Evolutionary conservation across 2,888 invertebrate species (phyloP).

Genomic region (Acanthopleura granulata): DNA sequence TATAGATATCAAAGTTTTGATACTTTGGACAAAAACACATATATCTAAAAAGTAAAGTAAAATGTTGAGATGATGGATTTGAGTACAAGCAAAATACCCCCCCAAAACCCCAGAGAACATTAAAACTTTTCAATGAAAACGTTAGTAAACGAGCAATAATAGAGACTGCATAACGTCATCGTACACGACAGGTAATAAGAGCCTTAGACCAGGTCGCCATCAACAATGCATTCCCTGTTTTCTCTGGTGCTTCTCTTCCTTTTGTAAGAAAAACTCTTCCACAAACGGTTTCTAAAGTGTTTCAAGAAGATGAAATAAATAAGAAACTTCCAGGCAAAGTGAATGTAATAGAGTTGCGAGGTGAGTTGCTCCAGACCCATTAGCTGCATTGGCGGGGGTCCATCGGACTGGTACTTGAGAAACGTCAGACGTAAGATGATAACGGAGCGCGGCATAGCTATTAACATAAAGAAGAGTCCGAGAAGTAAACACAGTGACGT

Average conservation of each 20-base stretch:
- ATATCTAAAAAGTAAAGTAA: too few species aligned
- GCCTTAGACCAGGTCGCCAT: neutral
- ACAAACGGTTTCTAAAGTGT: neutral
- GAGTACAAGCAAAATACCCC: too few species aligned
- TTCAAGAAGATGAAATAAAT: constrained; percentile 16
- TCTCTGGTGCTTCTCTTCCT: neutral
- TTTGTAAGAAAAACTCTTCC: neutral
- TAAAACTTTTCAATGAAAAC: too few species aligned
- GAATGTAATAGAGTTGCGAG: constrained; percentile 4
- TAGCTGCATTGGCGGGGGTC: neutral
- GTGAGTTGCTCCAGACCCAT: neutral
- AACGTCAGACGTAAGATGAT: neutral
- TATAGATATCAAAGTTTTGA: too few species aligned
- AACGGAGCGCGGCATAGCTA: neutral
- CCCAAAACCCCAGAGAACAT: too few species aligned
- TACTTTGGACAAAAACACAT: too few species aligned
- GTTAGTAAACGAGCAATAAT: too few species aligned
- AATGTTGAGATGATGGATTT: too few species aligned
- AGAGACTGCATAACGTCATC: too few species aligned
- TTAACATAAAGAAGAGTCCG: neutral
- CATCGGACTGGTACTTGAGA: neutral
- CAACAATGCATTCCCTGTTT: neutral
- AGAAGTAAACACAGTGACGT: constrained; percentile 5
- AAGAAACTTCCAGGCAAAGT: constrained; percentile 18
- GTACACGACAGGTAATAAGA: too few species aligned